These are phyloP conservation scores for Hoplodrina blanda DNA, from an alignment of 2,888 invertebrate species.

Conservation along the genomic window DNA sequence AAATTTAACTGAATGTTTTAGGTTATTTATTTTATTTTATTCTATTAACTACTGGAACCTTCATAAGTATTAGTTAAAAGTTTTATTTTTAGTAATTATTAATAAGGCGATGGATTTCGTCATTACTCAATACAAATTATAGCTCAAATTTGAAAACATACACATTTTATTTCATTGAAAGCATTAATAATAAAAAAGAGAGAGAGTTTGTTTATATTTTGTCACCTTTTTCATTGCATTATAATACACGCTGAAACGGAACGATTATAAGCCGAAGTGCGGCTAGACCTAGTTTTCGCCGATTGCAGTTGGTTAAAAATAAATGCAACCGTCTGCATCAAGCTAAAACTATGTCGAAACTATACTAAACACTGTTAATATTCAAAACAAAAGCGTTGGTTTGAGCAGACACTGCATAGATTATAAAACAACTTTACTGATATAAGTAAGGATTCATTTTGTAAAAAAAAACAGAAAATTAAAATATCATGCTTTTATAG, in stretches of 20 bases:
- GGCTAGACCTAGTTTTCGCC: conserved; percentile 10
- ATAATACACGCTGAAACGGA: not conserved
- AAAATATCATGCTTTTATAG: conserved; percentile 37
- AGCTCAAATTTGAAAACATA: conserved; percentile 25
- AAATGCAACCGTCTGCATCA: conserved; percentile 19
- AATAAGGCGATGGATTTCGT: conserved; percentile 17
- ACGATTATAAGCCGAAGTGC: conserved; percentile 10
- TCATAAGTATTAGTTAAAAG: not conserved
- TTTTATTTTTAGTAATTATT: conserved; percentile 5
- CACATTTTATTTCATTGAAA: conserved; percentile 38
- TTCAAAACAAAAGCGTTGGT: conserved; percentile 29
- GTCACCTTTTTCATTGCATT: conserved; percentile 1
- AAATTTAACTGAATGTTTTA: not conserved
- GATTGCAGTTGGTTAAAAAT: conserved; percentile 10
- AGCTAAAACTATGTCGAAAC: conserved; percentile 25
- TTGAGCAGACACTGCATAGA: conserved; percentile 30
- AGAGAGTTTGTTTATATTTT: not conserved
- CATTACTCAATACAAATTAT: conserved; percentile 26
- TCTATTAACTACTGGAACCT: not conserved
- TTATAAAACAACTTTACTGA: conserved; percentile 1
- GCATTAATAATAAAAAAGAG: conserved; percentile 1
- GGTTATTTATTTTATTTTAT: not conserved
- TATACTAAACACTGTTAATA: conserved; percentile 28
- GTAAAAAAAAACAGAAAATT: conserved; percentile 39
- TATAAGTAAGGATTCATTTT: conserved; percentile 39